These are phyloP conservation scores for Clistopyga incitator DNA, from an alignment of 2,888 invertebrate genomes.

Conservation along the genomic window DNA sequence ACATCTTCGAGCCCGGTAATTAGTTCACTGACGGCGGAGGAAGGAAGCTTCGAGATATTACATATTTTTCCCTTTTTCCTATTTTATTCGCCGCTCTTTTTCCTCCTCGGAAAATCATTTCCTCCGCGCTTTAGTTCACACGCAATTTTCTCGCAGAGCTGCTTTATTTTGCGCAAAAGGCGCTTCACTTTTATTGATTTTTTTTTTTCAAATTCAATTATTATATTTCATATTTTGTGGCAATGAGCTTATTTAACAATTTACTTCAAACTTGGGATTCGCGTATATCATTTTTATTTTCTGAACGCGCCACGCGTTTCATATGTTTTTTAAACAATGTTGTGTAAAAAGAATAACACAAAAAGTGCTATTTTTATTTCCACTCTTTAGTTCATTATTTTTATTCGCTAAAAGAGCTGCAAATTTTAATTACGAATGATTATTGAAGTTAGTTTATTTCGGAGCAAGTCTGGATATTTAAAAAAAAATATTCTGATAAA, in stretches of 20 bases:
- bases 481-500: constrained; percentile 1
- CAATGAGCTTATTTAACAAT: too few relatives aligned
- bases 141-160: too few relatives aligned
- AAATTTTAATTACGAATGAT: not conserved
- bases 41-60: constrained; percentile 45
- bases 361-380: too few relatives aligned
- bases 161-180: too few relatives aligned
- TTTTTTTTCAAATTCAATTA: too few relatives aligned
- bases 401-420: not conserved
- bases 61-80: constrained; percentile 27
- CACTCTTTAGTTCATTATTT: not conserved
- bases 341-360: too few relatives aligned
- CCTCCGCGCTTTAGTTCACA: not conserved
- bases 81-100: constrained; percentile 19
- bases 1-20: constrained; percentile 81
- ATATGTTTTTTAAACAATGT: too few relatives aligned
- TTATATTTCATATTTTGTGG: too few relatives aligned
- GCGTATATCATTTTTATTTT: too few relatives aligned
- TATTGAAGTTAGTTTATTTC: not conserved
- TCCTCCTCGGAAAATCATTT: constrained; percentile 29
- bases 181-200: too few relatives aligned
- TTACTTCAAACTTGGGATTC: too few relatives aligned
- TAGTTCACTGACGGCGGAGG: constrained; percentile 42
- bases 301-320: too few relatives aligned
- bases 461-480: not conserved